Evolutionary conservation across 2,888 invertebrate genomes (phyloP).

Genomic region (Hipparchia semele): DNA sequence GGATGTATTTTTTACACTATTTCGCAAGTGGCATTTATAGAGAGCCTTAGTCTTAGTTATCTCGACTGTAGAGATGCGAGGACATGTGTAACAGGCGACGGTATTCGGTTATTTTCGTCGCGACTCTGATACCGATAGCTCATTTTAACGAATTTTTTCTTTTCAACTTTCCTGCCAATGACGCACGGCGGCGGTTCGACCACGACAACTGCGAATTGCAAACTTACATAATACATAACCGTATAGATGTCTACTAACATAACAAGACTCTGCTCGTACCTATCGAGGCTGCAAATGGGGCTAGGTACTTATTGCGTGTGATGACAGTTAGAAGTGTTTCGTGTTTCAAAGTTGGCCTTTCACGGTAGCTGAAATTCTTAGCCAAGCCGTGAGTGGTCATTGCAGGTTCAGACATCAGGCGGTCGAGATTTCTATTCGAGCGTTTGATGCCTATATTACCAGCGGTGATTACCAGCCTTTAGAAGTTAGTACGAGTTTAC

Average conservation of each 20-base stretch:
- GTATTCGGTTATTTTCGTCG: constrained; percentile 69
- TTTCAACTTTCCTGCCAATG: constrained; percentile 62
- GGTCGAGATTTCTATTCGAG: too few relatives aligned
- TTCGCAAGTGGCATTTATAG: constrained; percentile 7
- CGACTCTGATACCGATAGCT: constrained; percentile 57
- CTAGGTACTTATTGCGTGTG: constrained; percentile 71
- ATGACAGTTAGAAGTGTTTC: constrained; percentile 60
- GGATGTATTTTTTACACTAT: constrained; percentile 8
- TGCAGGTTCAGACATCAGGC: constrained; percentile 41
- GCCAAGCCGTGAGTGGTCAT: constrained; percentile 53
- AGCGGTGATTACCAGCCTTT: too few relatives aligned
- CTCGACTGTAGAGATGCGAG: constrained; percentile 23
- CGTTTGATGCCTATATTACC: too few relatives aligned
- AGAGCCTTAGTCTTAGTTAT: constrained; percentile 3
- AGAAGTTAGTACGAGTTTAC: too few relatives aligned
- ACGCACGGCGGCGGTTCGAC: constrained; percentile 72
- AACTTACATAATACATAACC: constrained; percentile 62
- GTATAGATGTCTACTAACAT: constrained; percentile 82
- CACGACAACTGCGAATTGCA: constrained; percentile 60
- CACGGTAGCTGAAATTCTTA: constrained; percentile 42
- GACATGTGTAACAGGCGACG: constrained; percentile 39
- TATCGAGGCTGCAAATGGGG: constrained; percentile 71
- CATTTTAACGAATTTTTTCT: constrained; percentile 55
- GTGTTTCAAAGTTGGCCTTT: constrained; percentile 56
- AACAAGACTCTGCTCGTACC: constrained; percentile 74